Conservation (phyloP, 1,140 invertebrate species). For the Bathynomus jamesi region DNA sequence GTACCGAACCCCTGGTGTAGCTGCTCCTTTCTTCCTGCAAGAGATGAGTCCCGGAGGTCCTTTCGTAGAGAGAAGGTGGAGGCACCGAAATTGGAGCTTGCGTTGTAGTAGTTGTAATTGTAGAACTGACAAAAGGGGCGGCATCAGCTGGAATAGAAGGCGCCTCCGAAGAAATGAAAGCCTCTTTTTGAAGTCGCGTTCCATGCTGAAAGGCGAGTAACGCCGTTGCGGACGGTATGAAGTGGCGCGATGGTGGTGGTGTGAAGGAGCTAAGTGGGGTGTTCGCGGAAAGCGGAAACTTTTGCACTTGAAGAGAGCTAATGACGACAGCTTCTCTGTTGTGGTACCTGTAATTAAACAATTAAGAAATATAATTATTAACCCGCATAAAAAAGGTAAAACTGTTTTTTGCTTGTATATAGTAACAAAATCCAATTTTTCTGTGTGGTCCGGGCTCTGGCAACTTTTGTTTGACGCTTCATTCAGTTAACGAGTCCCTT, state of each 20-base stretch:
- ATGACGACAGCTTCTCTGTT: slow-evolving; percentile 85
- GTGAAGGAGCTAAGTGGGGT: slow-evolving; percentile 59
- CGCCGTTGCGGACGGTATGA: slow-evolving; percentile 41
- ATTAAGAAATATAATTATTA: no score
- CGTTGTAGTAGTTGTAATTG: background rate
- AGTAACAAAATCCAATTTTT: no score
- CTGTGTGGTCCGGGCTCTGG: no score
- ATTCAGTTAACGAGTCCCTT: no score
- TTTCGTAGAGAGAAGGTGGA: slow-evolving; percentile 16
- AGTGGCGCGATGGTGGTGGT: slow-evolving; percentile 53
- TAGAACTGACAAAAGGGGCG: slow-evolving; percentile 8
- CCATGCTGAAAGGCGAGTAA: slow-evolving; percentile 37
- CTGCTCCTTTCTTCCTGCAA: slow-evolving; percentile 10
- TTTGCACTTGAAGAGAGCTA: slow-evolving; percentile 84
- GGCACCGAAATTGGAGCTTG: background rate
- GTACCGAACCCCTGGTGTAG: background rate
- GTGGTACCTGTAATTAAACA: slow-evolving; percentile 59
- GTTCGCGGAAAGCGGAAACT: slow-evolving; percentile 77
- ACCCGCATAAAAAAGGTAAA: no score
- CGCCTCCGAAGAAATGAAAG: background rate
- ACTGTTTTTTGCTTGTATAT: no score
- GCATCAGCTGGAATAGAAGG: slow-evolving; percentile 10
- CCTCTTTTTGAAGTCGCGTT: background rate
- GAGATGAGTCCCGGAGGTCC: slow-evolving; percentile 20
- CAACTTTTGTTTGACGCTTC: no score